Conservation (phyloP, 2,888 invertebrate species). For the Danaus chrysippus region DNA sequence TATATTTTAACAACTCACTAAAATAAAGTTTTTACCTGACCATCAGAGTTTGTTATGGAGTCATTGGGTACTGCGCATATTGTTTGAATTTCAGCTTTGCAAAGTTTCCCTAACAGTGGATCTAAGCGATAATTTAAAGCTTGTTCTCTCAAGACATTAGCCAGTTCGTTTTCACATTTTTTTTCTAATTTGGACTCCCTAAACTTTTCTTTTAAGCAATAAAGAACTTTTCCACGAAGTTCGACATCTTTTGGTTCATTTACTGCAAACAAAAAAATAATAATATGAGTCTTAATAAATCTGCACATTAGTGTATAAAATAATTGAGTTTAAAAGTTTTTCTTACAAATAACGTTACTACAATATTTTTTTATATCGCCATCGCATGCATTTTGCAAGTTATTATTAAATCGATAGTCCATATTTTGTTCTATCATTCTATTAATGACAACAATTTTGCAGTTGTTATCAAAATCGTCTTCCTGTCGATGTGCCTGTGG, state of each 20-base stretch:
- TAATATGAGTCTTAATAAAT: conserved; percentile 12
- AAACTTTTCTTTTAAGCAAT: conserved; percentile 90
- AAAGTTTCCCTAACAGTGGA: conserved; percentile 90
- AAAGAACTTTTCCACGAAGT: conserved; percentile 89
- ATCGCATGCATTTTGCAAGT: conserved; percentile 88
- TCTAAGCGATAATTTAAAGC: conserved; percentile 95
- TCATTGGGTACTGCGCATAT: conserved; percentile 78
- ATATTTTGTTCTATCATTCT: conserved; percentile 94
- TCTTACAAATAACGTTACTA: conserved; percentile 66
- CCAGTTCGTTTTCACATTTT: conserved; percentile 91
- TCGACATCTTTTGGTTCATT: conserved; percentile 82
- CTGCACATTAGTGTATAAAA: conserved; percentile 16
- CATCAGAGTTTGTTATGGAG: conserved; percentile 66
- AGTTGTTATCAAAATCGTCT: conserved; percentile 88
- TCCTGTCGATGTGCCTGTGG: conserved; percentile 84
- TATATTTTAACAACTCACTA: neutral
- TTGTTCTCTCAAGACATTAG: conserved; percentile 89
- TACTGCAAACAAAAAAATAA: conserved; percentile 47
- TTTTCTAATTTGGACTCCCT: conserved; percentile 84
- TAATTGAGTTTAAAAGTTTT: conserved; percentile 1
- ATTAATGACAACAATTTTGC: conserved; percentile 90
- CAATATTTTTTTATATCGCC: conserved; percentile 86
- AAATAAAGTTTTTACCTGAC: conserved; percentile 53
- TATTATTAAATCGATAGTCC: conserved; percentile 93
- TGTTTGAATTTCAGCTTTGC: conserved; percentile 84